Percentiles rank a stretch among this genome's conserved stretches.
Evolutionary conservation across 53 echinoderm and acorn worm genomes (phyloP).

Genomic region (Glandiceps talaboti): DNA sequence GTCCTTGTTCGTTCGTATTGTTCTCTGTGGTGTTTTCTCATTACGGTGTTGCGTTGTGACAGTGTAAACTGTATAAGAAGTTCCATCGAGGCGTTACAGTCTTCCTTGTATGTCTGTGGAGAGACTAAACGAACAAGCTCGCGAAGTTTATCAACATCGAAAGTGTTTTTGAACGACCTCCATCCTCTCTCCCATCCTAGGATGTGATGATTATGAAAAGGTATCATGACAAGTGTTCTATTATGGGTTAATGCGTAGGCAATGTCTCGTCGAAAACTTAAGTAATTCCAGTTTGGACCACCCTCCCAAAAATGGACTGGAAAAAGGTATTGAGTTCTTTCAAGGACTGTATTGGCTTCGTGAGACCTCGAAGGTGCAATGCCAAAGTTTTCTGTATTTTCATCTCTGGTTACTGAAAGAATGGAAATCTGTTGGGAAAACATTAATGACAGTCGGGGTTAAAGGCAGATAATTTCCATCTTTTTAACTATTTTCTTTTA

Average conservation of each 20-base stretch:
- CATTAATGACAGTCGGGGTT: no score
- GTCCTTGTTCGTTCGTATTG: not conserved
- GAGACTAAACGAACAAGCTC: not conserved
- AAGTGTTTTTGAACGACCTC: not conserved
- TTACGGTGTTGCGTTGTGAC: not conserved
- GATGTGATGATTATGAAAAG: not conserved
- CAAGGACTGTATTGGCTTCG: no score
- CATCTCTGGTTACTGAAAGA: no score
- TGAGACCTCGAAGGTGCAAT: no score
- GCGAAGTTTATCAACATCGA: not conserved
- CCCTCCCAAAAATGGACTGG: not conserved
- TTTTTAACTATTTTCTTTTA: no score
- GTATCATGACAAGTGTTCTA: not conserved
- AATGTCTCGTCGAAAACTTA: not conserved
- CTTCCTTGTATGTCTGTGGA: not conserved
- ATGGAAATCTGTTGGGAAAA: no score
- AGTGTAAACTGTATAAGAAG: not conserved
- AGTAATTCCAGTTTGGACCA: not conserved
- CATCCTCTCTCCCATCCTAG: not conserved
- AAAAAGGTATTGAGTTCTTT: not conserved
- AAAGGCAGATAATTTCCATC: no score
- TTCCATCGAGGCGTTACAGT: not conserved
- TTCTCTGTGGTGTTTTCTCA: not conserved
- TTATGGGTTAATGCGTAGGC: not conserved
- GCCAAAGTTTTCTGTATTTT: no score